Conservation (phyloP, 2,888 invertebrate species). For the Nineta flava region DNA sequence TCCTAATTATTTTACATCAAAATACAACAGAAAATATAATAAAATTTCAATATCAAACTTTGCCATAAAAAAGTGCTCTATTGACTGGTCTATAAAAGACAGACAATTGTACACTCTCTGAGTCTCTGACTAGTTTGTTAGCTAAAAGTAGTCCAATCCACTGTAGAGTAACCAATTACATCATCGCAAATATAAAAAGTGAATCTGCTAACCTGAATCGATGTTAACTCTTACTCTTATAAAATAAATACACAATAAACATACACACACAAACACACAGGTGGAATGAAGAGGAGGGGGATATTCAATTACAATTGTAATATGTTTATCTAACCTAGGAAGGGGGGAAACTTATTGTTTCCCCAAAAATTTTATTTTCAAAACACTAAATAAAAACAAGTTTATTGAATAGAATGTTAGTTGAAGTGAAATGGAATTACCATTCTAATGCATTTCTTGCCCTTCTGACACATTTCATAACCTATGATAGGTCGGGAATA, state of each 20-base stretch:
- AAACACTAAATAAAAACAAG: neutral
- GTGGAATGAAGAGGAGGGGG: neutral
- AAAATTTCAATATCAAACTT: no score
- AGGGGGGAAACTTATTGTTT: neutral
- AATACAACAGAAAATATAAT: no score
- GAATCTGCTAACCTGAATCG: conserved; percentile 1
- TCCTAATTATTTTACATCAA: no score
- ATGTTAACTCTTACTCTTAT: no score
- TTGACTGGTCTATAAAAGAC: neutral
- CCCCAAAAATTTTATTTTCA: neutral
- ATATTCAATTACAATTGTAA: neutral
- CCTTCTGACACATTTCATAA: conserved; percentile 8
- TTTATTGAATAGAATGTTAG: neutral
- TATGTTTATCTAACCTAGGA: neutral
- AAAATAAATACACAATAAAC: no score
- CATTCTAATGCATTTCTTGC: conserved; percentile 1
- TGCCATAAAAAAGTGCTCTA: no score
- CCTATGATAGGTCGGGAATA: conserved; percentile 2
- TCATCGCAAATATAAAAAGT: neutral
- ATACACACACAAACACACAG: neutral
- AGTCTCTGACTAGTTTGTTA: neutral
- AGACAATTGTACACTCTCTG: neutral
- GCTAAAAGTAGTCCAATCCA: neutral
- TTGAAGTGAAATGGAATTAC: neutral
- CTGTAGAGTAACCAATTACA: neutral